Evolutionary conservation across 2,113 vertebrate genomes (phyloP).

Genomic region (Engraulis encrasicolus): DNA sequence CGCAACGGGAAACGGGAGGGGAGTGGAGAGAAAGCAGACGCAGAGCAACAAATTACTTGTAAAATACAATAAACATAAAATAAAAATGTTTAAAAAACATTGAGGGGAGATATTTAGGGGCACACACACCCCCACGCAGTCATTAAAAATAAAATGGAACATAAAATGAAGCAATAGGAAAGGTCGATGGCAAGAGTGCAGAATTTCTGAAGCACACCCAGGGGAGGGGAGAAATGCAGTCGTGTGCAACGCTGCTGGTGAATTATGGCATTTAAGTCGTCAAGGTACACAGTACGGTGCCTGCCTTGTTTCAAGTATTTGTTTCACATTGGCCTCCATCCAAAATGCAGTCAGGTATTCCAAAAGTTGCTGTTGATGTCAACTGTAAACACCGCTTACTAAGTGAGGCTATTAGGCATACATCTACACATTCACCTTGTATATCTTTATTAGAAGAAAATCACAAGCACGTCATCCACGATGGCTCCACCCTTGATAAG

Average conservation of each 20-base stretch:
- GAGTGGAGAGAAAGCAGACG: constrained; percentile 67
- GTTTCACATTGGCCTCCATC: no score
- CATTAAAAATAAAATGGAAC: no score
- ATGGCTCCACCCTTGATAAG: background rate
- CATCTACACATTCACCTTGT: no score
- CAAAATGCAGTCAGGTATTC: background rate
- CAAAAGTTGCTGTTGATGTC: background rate
- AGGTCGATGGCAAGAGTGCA: background rate
- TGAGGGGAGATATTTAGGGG: background rate
- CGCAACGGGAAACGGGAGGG: constrained; percentile 53
- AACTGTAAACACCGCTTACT: background rate
- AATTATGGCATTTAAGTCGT: no score
- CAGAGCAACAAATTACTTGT: constrained; percentile 62
- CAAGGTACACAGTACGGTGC: no score
- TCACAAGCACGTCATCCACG: no score
- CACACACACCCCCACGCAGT: background rate
- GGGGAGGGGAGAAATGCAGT: background rate
- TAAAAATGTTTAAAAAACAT: background rate
- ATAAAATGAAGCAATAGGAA: background rate
- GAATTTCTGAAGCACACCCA: background rate
- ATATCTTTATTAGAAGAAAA: background rate
- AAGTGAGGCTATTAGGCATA: background rate
- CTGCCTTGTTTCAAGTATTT: background rate
- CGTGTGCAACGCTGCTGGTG: background rate
- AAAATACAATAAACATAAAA: constrained; percentile 32